Evolutionary conservation across 2,888 invertebrate species (phyloP).

Genomic region (Ligdia adustata): DNA sequence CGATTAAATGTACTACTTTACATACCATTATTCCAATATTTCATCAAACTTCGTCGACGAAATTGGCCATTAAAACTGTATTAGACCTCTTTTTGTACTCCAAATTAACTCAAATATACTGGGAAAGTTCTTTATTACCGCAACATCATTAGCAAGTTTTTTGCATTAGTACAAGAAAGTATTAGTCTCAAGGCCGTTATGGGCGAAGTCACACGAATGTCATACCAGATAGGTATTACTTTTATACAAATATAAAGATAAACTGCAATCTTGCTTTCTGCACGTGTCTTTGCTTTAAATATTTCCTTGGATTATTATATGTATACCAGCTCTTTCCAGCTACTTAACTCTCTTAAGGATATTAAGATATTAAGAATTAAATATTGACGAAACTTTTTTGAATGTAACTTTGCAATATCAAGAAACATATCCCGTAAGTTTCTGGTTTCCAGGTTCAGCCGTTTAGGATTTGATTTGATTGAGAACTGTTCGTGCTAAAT

Average conservation of each 20-base stretch:
- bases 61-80: constrained; percentile 7
- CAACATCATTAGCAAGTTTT: constrained; percentile 6
- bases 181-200: constrained; percentile 10
- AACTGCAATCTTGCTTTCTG: constrained; percentile 1
- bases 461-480: too few relatives aligned
- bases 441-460: too few relatives aligned
- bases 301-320: too few relatives aligned
- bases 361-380: too few relatives aligned
- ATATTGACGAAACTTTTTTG: too few relatives aligned
- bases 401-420: too few relatives aligned
- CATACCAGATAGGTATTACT: constrained; percentile 2
- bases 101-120: neutral
- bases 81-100: neutral
- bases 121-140: neutral
- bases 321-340: too few relatives aligned
- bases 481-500: too few relatives aligned
- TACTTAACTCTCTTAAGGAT: too few relatives aligned
- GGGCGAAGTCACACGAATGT: constrained; percentile 9
- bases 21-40: neutral
- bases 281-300: neutral
- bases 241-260: constrained; percentile 4
- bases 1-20: too few relatives aligned
- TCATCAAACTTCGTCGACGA: neutral
- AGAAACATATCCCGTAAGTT: too few relatives aligned
- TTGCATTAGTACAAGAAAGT: constrained; percentile 3